A percentile compares a stretch with the other conserved stretches of the same genome.
Evolutionary conservation across 2,797 vertebrate genomes (phyloP).

Genomic region (Psittacula derbiana): DNA sequence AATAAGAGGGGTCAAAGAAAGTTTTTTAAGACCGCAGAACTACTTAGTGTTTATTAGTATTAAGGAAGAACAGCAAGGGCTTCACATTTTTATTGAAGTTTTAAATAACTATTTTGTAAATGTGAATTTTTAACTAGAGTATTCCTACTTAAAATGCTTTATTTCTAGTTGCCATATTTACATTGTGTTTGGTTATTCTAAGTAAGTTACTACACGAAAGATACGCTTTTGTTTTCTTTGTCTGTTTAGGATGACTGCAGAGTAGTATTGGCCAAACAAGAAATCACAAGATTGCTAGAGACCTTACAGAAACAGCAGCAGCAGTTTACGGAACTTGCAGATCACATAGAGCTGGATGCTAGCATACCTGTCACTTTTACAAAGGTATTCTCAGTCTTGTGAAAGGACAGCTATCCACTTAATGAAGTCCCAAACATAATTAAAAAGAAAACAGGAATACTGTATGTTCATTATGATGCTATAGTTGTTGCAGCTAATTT

Average conservation of each 20-base stretch:
- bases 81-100: neutral
- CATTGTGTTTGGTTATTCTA: neutral
- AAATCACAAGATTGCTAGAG: constrained; percentile 93
- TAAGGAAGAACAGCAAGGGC: neutral
- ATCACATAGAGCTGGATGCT: constrained; percentile 94
- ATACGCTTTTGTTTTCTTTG: neutral
- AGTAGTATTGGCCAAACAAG: constrained; percentile 95
- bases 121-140: neutral
- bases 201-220: neutral
- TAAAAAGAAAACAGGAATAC: neutral
- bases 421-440: neutral
- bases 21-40: neutral
- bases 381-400: constrained; percentile 80
- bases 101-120: neutral
- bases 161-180: neutral
- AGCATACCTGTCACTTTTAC: constrained; percentile 99
- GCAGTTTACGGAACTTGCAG: constrained; percentile 96
- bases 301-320: constrained; percentile 98
- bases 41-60: neutral
- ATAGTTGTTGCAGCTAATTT: neutral
- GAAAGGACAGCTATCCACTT: neutral
- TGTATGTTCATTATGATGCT: neutral
- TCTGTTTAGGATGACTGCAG: constrained; percentile 91
- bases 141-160: neutral
- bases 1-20: neutral